Base-by-base conservation (phyloP, 2,888 invertebrate species). In the Alloplasta piceator region DNA sequence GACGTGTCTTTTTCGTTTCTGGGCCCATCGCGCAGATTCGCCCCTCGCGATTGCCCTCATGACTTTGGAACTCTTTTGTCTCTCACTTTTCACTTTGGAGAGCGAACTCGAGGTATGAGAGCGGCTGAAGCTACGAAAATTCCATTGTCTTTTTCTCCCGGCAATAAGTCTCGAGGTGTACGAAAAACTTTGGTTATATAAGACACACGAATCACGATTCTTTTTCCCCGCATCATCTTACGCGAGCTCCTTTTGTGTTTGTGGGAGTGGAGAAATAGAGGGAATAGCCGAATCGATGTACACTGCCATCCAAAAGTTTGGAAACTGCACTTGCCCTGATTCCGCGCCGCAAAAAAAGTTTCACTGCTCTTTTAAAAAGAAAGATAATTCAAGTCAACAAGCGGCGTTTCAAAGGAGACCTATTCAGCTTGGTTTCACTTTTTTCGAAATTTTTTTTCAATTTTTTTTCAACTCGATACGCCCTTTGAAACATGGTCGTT, bases 131-230 rank as follows among this genome's bases (percentile, higher is more conserved):
- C 66, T 77, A 72, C 80, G 77, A 79, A 75, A 83, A 78, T 79
- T 82, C 80, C 83, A 84, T 85, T 84, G 86, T 83, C 85, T 83
- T 75, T 63, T 72, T 14, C 56, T 77, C 16, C 48, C 50, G 52
- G 46, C 64, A 58, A 52, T 46, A 55, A 46, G 10, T 71, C 55
- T 52, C 36, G 26, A 38, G 43, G 58, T 41, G 46, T 60, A 52
- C 43, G 26, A 36, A 63, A 75, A 74, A 74, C 79, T 79, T 73
- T 73, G 41, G 68, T 68, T 60, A 73, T 63, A 68, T 63, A 56
- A 63, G 50, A 36, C 61, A 16, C 56, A 43, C 67, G 61, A 73
- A 41, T 56, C 48, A 68, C 60, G 61, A 36, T 73, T 41, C 48
- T 73, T 68, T 71, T 64, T 52, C 38, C 41, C 60, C 50, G 38